Evolutionary conservation across 2,113 vertebrate species (phyloP).

Genomic region (cattle (Bos taurus)): DNA sequence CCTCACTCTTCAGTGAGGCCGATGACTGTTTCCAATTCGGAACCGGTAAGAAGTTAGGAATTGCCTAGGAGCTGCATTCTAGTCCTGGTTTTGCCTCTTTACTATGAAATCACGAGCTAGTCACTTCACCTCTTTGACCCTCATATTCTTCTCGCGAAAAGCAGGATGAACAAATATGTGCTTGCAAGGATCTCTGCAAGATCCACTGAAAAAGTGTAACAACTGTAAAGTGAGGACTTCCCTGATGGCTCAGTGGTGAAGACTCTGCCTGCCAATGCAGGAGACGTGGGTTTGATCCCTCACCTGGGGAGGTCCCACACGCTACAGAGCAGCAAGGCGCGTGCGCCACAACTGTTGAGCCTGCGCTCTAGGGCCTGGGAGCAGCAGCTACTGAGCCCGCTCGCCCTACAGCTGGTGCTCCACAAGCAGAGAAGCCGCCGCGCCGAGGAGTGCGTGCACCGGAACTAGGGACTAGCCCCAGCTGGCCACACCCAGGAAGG

Average conservation of each 20-base stretch:
- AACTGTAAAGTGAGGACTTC: background rate
- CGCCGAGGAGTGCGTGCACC: fast-evolving
- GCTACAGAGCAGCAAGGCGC: fast-evolving
- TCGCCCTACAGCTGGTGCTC: fast-evolving
- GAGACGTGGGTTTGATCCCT: background rate
- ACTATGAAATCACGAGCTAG: background rate
- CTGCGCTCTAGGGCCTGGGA: fast-evolving
- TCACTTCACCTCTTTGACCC: background rate
- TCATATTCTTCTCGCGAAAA: background rate
- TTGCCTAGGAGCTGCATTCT: background rate
- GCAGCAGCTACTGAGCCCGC: fast-evolving
- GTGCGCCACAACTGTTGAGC: fast-evolving
- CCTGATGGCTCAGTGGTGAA: background rate
- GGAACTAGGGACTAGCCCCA: fast-evolving
- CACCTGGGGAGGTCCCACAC: background rate
- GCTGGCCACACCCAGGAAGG: fast-evolving
- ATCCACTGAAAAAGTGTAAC: background rate
- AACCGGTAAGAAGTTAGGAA: background rate
- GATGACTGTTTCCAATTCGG: background rate
- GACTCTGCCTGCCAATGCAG: background rate
- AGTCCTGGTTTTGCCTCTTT: background rate
- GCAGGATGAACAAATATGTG: background rate
- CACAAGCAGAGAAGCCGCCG: fast-evolving
- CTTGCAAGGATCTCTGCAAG: background rate
- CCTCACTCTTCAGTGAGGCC: background rate